Percentiles rank a stretch among this genome's conserved stretches.
Conservation (phyloP, 2,888 invertebrate species). For the Parelbella ahira region DNA sequence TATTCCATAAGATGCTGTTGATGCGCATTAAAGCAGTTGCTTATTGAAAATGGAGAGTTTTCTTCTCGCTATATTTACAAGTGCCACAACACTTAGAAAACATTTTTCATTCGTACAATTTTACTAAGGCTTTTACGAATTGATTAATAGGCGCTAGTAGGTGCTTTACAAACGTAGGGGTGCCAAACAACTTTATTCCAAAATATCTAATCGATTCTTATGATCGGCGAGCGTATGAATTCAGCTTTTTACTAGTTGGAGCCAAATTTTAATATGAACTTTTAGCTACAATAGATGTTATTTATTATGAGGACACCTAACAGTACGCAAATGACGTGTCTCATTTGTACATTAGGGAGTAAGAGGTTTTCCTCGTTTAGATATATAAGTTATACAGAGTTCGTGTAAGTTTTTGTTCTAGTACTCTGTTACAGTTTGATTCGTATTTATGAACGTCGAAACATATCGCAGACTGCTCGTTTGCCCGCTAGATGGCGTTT, state of each 20-base stretch:
- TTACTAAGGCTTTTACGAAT: too few relatives aligned
- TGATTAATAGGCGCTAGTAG: slow-evolving; percentile 7
- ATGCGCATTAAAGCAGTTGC: too few relatives aligned
- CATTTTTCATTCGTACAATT: too few relatives aligned
- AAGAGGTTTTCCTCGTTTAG: slow-evolving; percentile 17
- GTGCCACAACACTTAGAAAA: too few relatives aligned
- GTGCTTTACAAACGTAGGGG: slow-evolving; percentile 36
- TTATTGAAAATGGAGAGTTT: too few relatives aligned
- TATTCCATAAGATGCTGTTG: too few relatives aligned
- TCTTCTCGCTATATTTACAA: too few relatives aligned
- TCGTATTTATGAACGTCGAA: slow-evolving; percentile 40
- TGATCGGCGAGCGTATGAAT: slow-evolving; percentile 27
- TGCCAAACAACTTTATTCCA: slow-evolving; percentile 36
- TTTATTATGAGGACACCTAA: too few relatives aligned
- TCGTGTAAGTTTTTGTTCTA: slow-evolving; percentile 51
- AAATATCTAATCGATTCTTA: slow-evolving; percentile 34
- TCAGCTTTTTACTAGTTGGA: slow-evolving; percentile 20
- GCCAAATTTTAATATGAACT: slow-evolving; percentile 32
- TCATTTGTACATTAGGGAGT: too few relatives aligned
- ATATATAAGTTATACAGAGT: slow-evolving; percentile 30
- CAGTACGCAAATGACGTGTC: too few relatives aligned
- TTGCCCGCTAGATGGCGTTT: slow-evolving; percentile 29
- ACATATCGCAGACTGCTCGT: slow-evolving; percentile 42
- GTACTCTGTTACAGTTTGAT: slow-evolving; percentile 37
- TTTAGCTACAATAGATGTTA: too few relatives aligned